Conservation (phyloP, 2,113 vertebrate species). For the Chauna torquata region DNA sequence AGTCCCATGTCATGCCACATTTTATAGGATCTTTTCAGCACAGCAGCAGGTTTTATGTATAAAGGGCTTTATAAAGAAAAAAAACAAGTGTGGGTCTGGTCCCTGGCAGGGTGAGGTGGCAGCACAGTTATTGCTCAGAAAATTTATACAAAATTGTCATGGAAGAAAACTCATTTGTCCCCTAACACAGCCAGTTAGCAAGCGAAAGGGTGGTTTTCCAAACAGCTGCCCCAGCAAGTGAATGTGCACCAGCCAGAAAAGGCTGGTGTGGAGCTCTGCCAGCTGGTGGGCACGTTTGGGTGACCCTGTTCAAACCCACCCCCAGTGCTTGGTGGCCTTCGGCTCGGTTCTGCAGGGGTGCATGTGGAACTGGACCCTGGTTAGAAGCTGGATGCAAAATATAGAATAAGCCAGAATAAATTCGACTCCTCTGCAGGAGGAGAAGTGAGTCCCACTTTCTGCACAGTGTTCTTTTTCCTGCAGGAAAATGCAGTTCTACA, state of each 20-base stretch:
- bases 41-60: not conserved
- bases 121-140: not conserved
- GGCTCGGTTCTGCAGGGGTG: rapidly evolving
- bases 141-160: not conserved
- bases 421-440: not conserved
- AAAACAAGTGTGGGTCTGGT: not conserved
- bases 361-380: not conserved
- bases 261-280: not conserved
- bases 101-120: not conserved
- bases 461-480: not conserved
- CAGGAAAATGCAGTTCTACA: not conserved
- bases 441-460: not conserved
- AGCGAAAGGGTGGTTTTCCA: not conserved
- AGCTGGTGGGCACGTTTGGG: rapidly evolving
- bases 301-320: not conserved
- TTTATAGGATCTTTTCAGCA: not conserved
- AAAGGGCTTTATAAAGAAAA: not conserved
- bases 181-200: not conserved
- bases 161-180: not conserved
- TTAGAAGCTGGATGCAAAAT: not conserved
- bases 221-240: not conserved
- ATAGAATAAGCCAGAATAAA: not conserved
- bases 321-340: not conserved
- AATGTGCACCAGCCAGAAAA: not conserved
- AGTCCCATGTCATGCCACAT: not conserved